Conservation (phyloP, 1,140 invertebrate genomes). For the Globodera ellingtonae region DNA sequence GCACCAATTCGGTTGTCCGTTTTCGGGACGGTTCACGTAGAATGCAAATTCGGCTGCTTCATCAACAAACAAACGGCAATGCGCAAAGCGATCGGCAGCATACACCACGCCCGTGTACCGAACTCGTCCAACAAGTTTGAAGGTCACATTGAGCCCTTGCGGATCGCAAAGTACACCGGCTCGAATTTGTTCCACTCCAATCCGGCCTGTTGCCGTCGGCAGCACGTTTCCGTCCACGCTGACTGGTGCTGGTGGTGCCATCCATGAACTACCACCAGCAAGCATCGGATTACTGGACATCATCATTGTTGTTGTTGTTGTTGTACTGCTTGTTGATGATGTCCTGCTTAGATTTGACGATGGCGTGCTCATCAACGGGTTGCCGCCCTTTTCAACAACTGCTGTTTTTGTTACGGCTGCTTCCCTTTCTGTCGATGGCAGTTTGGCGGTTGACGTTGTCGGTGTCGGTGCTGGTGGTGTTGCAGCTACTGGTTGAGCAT, state of each 20-base stretch:
- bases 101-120: slow-evolving; percentile 51
- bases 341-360: neutral
- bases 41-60: slow-evolving; percentile 41
- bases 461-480: neutral
- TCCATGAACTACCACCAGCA: neutral
- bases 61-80: slow-evolving; percentile 50
- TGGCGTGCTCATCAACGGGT: too few relatives aligned
- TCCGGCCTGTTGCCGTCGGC: neutral
- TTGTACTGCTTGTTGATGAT: neutral
- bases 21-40: slow-evolving; percentile 46
- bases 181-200: slow-evolving; percentile 28
- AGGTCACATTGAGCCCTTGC: slow-evolving; percentile 49
- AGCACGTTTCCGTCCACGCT: neutral
- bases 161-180: slow-evolving; percentile 39
- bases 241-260: neutral
- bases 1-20: slow-evolving; percentile 41
- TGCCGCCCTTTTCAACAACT: too few relatives aligned
- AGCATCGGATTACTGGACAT: neutral
- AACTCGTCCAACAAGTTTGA: slow-evolving; percentile 24
- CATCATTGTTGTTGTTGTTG: neutral
- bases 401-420: too few relatives aligned
- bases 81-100: slow-evolving; percentile 51
- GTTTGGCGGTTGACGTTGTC: neutral
- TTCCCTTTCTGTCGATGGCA: neutral
- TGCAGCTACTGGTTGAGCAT: neutral